These are phyloP conservation scores for Alligator sinensis DNA, from an alignment of 2,113 vertebrate genomes.

Conservation along the genomic window DNA sequence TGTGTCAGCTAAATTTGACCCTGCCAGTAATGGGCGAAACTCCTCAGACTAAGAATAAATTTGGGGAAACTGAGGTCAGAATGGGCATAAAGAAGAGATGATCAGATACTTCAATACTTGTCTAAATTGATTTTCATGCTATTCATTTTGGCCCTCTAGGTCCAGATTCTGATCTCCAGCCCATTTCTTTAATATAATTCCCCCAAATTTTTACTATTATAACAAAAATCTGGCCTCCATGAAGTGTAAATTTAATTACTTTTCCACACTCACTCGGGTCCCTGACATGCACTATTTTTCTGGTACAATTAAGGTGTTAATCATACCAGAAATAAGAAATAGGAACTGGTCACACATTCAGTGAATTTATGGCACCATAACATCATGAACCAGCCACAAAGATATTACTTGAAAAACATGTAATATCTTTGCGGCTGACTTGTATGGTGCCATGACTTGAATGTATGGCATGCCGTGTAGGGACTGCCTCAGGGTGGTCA, in stretches of 20 bases:
- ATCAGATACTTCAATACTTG: background rate
- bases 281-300: no score
- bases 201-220: background rate
- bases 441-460: no score
- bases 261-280: background rate
- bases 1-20: background rate
- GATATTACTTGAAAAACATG: no score
- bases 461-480: no score
- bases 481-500: no score
- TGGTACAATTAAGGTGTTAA: no score
- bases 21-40: background rate
- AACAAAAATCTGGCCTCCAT: background rate
- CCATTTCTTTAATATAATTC: background rate
- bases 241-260: background rate
- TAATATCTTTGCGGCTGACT: no score
- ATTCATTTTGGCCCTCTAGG: background rate
- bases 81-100: background rate
- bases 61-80: background rate
- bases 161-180: background rate
- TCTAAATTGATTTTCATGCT: background rate
- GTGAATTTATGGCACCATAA: no score
- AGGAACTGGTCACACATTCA: no score
- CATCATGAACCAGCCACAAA: no score
- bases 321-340: no score
- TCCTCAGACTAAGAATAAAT: background rate